A percentile compares a stretch with the other conserved stretches of the same genome.
Conservation (phyloP, 2,113 vertebrate genomes). For the Clarias batrachus region DNA sequence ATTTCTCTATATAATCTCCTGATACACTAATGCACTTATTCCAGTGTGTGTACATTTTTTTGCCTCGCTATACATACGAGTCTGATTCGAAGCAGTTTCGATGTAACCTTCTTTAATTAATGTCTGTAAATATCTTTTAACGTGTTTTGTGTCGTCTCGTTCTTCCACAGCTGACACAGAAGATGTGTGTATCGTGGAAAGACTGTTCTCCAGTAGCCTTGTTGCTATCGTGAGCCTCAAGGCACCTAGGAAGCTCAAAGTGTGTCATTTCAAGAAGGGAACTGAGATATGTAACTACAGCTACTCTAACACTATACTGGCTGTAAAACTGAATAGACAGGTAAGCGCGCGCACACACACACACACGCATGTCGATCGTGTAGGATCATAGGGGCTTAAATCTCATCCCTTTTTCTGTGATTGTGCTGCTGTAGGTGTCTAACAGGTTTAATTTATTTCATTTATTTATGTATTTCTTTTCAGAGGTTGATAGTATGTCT, state of each 20-base stretch:
- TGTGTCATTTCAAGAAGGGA: slow-evolving; percentile 99
- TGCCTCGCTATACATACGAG: not conserved
- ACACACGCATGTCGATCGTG: not conserved
- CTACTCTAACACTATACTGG: slow-evolving; percentile 97
- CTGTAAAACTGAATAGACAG: slow-evolving; percentile 96
- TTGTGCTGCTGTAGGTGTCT: not conserved
- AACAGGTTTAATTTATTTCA: not conserved
- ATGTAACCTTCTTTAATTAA: not conserved
- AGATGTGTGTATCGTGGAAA: slow-evolving; percentile 97
- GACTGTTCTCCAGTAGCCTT: slow-evolving; percentile 94
- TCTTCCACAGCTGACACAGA: slow-evolving; percentile 84
- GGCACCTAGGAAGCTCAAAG: slow-evolving; percentile 97
- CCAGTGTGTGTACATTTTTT: no score
- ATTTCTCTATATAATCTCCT: no score
- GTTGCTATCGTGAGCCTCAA: slow-evolving; percentile 98
- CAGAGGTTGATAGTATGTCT: slow-evolving; percentile 97
- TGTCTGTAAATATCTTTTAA: not conserved
- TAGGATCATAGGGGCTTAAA: not conserved
- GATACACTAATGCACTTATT: no score
- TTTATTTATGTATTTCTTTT: slow-evolving; percentile 20
- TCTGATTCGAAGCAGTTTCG: not conserved
- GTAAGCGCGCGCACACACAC: slow-evolving; percentile 61
- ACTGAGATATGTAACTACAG: slow-evolving; percentile 99
- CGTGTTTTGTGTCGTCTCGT: not conserved
- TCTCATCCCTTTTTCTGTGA: not conserved